These are phyloP conservation scores for Bombus waltoni DNA, from an alignment of 1,140 invertebrate genomes.

Conservation along the genomic window DNA sequence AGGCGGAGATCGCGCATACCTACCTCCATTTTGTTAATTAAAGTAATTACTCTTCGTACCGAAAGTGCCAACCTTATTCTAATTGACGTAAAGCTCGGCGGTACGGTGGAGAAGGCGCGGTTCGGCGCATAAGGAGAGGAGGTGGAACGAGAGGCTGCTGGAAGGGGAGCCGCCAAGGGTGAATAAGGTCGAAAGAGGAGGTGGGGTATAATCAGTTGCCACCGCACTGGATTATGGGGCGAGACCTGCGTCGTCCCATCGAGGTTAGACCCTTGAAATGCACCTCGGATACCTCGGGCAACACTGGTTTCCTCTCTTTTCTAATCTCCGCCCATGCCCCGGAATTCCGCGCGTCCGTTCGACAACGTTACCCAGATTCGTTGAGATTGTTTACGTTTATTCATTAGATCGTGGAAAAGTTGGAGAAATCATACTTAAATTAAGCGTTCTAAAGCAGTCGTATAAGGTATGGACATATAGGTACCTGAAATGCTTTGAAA, in stretches of 20 bases:
- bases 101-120: constrained; percentile 67
- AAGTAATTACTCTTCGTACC: constrained; percentile 84
- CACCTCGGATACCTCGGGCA: constrained; percentile 69
- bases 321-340: constrained; percentile 58
- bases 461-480: too few relatives aligned
- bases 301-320: constrained; percentile 59
- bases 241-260: constrained; percentile 74
- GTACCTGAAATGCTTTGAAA: too few relatives aligned
- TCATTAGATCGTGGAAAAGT: not conserved
- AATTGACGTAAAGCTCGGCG: constrained; percentile 83
- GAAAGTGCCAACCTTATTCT: constrained; percentile 84
- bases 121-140: constrained; percentile 63
- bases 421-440: not conserved
- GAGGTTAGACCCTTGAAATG: constrained; percentile 77
- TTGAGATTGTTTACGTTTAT: not conserved
- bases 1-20: constrained; percentile 72
- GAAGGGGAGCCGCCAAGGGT: constrained; percentile 64
- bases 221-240: constrained; percentile 82
- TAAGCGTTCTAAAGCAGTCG: too few relatives aligned
- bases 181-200: constrained; percentile 74
- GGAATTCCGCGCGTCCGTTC: constrained; percentile 68
- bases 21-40: constrained; percentile 84
- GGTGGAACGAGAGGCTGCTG: constrained; percentile 46
- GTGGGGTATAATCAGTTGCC: constrained; percentile 82
- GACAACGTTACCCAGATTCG: constrained; percentile 56